Evolutionary conservation across 2,113 vertebrate species (phyloP).

Genomic region (Strix aluco): DNA sequence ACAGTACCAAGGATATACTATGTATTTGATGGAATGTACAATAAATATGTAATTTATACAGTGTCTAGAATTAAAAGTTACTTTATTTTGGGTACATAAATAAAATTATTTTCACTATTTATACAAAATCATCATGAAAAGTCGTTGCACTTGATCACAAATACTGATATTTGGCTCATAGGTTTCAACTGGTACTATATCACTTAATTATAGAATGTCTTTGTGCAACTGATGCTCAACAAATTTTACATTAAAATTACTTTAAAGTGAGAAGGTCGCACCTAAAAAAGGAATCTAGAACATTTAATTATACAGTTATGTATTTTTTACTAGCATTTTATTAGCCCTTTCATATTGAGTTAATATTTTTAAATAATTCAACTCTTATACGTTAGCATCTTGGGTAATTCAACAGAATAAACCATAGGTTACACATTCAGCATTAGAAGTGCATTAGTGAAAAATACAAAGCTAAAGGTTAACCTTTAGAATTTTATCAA

Average conservation of each 20-base stretch:
- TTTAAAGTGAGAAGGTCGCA: not conserved
- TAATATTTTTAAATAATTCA: not conserved
- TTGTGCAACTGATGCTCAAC: not conserved
- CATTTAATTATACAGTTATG: not conserved
- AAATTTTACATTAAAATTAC: not conserved
- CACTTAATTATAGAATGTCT: not conserved
- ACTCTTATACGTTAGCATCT: not conserved
- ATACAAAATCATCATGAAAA: not conserved
- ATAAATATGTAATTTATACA: not conserved
- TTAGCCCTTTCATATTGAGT: not conserved
- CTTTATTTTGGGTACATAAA: not conserved
- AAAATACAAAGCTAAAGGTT: conserved; percentile 31
- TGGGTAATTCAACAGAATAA: not conserved
- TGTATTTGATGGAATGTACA: not conserved
- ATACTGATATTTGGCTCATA: not conserved
- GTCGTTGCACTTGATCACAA: not conserved
- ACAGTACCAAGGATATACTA: not conserved
- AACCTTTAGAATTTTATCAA: conserved; percentile 22
- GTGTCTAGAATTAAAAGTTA: not conserved
- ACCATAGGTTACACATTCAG: not conserved
- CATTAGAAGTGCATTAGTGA: conserved; percentile 15
- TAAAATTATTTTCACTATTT: not conserved
- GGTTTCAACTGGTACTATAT: not conserved
- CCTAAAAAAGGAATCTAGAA: not conserved
- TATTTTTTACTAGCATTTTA: not conserved